Percentiles rank a stretch among this genome's conserved stretches.
Conservation (phyloP, 2,888 invertebrate genomes). For the Crepidodera aurea region DNA sequence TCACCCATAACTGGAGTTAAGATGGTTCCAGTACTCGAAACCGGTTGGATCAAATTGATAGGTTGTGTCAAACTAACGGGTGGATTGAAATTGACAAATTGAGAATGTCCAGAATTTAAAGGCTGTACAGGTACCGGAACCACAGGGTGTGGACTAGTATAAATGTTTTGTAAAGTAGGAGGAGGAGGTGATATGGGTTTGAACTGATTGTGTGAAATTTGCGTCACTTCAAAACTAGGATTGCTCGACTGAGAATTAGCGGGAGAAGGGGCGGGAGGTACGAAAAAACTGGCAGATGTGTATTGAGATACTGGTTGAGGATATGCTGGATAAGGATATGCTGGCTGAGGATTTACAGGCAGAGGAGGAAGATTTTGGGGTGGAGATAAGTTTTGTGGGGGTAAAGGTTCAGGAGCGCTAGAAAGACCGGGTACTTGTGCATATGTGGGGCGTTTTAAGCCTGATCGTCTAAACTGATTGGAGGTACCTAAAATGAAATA, state of each 20-base stretch:
- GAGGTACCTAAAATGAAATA: constrained; percentile 44
- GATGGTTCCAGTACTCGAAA: constrained; percentile 10
- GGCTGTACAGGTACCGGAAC: constrained; percentile 26
- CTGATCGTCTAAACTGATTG: constrained; percentile 72
- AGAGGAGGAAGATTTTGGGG: constrained; percentile 18
- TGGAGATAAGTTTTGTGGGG: constrained; percentile 21
- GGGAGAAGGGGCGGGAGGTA: constrained; percentile 38
- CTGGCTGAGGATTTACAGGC: constrained; percentile 20
- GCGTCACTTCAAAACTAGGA: constrained; percentile 36
- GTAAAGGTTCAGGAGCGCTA: constrained; percentile 30
- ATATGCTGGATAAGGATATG: no score
- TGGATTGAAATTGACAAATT: neutral
- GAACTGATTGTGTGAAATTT: constrained; percentile 41
- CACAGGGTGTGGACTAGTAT: constrained; percentile 34
- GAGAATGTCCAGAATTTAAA: neutral
- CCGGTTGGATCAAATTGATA: constrained; percentile 2
- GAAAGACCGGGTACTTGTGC: constrained; percentile 79
- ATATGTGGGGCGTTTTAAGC: constrained; percentile 74
- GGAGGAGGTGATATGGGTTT: constrained; percentile 48
- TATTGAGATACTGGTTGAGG: neutral
- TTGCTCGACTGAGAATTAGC: constrained; percentile 36
- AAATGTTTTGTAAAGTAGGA: constrained; percentile 32
- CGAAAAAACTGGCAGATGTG: neutral
- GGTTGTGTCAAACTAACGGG: neutral
- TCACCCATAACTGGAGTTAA: constrained; percentile 50